phyloP scores from a whole-genome alignment of 2,888 invertebrate species.

The Patella ulyssiponensis region DNA sequence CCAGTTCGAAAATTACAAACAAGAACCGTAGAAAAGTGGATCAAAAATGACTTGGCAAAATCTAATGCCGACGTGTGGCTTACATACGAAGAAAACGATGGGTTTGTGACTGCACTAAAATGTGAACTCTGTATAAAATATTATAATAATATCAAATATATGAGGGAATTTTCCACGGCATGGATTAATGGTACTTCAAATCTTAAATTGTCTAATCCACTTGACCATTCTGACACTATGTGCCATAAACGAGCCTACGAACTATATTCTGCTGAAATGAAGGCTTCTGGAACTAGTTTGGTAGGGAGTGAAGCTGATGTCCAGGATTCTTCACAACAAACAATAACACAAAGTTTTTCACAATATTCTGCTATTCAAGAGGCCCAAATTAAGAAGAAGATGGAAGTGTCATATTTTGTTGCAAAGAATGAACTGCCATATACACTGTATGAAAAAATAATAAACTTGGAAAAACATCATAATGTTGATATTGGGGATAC shows the following conservation, averaged over 20 bases:
- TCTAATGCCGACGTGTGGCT: neutral
- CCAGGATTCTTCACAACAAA: neutral
- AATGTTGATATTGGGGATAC: neutral
- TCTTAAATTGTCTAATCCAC: neutral
- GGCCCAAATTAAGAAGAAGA: neutral
- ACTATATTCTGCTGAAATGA: too few species aligned
- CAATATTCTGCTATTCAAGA: neutral
- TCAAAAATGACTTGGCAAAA: neutral
- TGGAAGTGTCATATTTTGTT: slow-evolving; percentile 3
- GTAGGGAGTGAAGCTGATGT: too few species aligned
- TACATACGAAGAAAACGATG: neutral
- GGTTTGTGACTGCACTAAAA: neutral
- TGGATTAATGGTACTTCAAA: neutral
- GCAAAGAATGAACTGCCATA: slow-evolving; percentile 3
- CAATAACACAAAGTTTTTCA: neutral
- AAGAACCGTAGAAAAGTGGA: neutral
- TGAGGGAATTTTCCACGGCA: neutral
- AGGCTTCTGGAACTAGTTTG: too few species aligned
- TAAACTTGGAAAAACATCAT: neutral
- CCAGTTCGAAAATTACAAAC: too few species aligned
- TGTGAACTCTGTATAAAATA: neutral
- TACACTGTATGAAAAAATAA: neutral
- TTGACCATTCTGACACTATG: neutral
- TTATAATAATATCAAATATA: neutral
- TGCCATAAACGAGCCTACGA: neutral